These are phyloP conservation scores for Ibycter americanus DNA, from an alignment of 2,797 vertebrate genomes.

Conservation along the genomic window DNA sequence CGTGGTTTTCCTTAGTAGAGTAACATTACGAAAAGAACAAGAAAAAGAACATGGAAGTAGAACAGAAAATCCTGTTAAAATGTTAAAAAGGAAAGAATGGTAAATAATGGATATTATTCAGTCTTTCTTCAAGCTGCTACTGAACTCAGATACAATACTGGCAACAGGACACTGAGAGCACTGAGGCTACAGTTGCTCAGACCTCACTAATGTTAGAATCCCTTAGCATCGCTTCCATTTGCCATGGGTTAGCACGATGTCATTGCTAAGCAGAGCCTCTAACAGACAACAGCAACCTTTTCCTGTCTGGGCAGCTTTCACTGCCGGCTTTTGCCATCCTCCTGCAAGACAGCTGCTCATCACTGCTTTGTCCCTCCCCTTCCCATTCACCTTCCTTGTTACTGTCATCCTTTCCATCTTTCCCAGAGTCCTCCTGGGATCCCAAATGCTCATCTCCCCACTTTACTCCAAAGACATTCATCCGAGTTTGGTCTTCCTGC, in stretches of 20 bases:
- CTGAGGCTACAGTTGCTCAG: background rate
- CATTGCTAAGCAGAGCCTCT: background rate
- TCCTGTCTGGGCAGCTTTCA: background rate
- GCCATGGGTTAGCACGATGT: background rate
- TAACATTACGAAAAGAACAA: slow-evolving; percentile 14
- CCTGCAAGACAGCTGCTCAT: background rate
- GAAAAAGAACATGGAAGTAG: background rate
- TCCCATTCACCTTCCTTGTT: background rate
- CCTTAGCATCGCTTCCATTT: background rate
- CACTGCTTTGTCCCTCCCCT: background rate
- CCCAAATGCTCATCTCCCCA: background rate
- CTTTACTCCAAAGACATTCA: background rate
- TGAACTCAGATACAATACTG: background rate
- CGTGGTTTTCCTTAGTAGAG: background rate
- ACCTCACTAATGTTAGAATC: background rate
- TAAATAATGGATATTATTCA: background rate
- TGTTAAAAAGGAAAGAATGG: background rate
- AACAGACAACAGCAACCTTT: background rate
- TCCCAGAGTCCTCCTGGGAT: background rate
- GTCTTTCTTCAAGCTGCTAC: background rate
- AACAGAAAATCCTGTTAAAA: background rate
- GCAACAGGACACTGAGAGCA: background rate
- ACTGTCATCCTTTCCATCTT: background rate
- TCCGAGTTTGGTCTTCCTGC: background rate
- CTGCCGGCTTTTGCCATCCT: background rate